Conservation (phyloP, 1,140 invertebrate species). For the Tenebrio molitor region DNA sequence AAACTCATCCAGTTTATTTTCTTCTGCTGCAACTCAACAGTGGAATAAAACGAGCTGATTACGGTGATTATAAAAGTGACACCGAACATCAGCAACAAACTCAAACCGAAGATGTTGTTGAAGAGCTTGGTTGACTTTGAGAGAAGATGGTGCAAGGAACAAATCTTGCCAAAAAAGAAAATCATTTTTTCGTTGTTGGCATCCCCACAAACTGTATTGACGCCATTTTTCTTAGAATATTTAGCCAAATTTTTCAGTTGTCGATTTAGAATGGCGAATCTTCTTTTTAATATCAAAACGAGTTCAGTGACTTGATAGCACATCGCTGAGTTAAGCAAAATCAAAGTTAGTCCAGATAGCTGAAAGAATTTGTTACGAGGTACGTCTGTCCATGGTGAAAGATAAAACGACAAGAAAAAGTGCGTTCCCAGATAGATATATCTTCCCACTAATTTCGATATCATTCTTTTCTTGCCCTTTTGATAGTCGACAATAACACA, state of each 20-base stretch:
- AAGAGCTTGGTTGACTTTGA: constrained; percentile 47
- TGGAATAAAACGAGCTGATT: background rate
- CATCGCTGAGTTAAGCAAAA: no score
- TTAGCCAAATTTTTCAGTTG: background rate
- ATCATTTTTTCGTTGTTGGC: background rate
- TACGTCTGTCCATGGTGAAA: no score
- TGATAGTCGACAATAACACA: background rate
- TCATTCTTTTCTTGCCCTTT: background rate
- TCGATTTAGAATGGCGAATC: constrained; percentile 14
- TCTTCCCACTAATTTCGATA: no score
- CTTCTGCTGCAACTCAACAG: background rate
- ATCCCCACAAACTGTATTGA: background rate
- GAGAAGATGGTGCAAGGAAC: constrained; percentile 50
- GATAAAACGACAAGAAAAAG: no score
- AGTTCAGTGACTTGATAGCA: constrained; percentile 10
- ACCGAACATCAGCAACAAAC: constrained; percentile 46
- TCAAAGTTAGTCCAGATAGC: no score
- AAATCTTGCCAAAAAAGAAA: constrained; percentile 33
- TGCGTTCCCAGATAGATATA: no score
- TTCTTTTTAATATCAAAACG: background rate
- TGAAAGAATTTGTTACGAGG: no score
- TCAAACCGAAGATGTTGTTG: constrained; percentile 50
- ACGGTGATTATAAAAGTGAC: constrained; percentile 45
- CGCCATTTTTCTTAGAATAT: background rate
- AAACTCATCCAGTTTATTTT: background rate